Evolutionary conservation across 1,140 invertebrate species (phyloP).

Genomic region (Neodiprion lecontei): DNA sequence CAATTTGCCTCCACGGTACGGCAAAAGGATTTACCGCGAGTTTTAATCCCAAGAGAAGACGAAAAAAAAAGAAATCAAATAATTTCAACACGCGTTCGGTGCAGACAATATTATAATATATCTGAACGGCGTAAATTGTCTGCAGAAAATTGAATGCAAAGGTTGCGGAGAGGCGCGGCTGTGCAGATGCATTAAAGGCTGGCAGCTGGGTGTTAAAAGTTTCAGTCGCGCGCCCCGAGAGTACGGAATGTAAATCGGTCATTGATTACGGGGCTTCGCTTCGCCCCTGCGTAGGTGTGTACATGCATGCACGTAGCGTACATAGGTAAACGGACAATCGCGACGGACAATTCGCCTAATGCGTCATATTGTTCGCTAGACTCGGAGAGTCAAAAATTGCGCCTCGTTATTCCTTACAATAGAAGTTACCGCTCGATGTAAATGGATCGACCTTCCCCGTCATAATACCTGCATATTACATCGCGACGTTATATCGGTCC

Average conservation of each 20-base stretch:
- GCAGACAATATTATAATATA: no score
- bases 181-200: no score
- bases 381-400: constrained; percentile 53
- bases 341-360: constrained; percentile 57
- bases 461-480: no score
- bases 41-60: no score
- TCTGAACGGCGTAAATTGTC: no score
- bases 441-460: background rate
- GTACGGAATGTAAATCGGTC: constrained; percentile 30
- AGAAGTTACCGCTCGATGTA: constrained; percentile 25
- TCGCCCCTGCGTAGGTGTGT: background rate
- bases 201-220: background rate
- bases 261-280: constrained; percentile 32
- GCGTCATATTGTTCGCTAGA: constrained; percentile 56
- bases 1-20: no score
- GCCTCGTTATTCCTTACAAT: constrained; percentile 57
- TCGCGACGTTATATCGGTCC: no score
- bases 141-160: no score
- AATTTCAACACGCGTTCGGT: no score
- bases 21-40: no score
- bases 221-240: background rate
- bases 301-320: constrained; percentile 17
- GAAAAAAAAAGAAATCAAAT: no score
- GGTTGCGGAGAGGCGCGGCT: no score
- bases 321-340: constrained; percentile 18